Percentiles rank a stretch among this genome's conserved stretches.
Evolutionary conservation across 1,140 invertebrate genomes (phyloP).

Genomic region (Papilio glaucus): DNA sequence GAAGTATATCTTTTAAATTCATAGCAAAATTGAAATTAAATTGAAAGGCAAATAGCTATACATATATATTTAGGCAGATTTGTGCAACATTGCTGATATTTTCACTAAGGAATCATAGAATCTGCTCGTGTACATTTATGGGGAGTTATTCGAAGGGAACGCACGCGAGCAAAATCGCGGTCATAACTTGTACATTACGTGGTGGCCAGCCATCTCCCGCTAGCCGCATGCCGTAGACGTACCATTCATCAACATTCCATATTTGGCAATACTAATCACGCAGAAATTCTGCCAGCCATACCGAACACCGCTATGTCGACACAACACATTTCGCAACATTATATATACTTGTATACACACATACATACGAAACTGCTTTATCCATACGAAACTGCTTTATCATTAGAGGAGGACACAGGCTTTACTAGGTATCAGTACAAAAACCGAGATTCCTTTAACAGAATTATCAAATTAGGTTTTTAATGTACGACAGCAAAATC

Average conservation of each 20-base stretch:
- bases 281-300: conserved; percentile 52
- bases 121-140: neutral
- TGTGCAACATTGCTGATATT: neutral
- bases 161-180: neutral
- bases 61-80: neutral
- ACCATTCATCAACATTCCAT: conserved; percentile 57
- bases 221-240: conserved; percentile 14
- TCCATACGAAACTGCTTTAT: neutral
- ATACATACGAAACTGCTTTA: neutral
- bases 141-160: conserved; percentile 21
- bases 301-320: conserved; percentile 50
- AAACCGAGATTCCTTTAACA: no score
- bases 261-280: conserved; percentile 44
- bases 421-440: neutral
- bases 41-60: neutral
- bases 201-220: conserved; percentile 42
- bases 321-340: conserved; percentile 54
- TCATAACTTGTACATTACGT: conserved; percentile 31
- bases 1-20: no score
- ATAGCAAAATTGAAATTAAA: neutral
- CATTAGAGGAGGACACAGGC: neutral
- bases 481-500: no score
- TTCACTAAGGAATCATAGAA: neutral
- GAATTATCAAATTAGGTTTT: no score
- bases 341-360: conserved; percentile 26